phyloP scores from a whole-genome alignment of 2,888 invertebrate species.

The Biston betularia region DNA sequence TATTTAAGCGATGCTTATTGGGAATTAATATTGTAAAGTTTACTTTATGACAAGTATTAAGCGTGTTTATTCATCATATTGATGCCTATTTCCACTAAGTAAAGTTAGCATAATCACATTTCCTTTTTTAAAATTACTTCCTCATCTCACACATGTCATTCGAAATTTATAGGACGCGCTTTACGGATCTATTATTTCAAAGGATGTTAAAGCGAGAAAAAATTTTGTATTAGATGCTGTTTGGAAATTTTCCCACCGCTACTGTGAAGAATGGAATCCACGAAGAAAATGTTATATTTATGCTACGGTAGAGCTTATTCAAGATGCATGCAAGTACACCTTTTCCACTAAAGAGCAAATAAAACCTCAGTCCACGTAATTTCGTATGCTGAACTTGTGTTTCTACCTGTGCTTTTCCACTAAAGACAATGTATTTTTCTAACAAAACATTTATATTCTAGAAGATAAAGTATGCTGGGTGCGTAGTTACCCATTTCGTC shows the following conservation, averaged over 20 bases:
- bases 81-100: no score
- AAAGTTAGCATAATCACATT: no score
- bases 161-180: no score
- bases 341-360: slow-evolving; percentile 33
- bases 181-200: no score
- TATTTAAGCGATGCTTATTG: no score
- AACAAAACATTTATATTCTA: slow-evolving; percentile 23
- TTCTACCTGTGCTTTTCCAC: slow-evolving; percentile 36
- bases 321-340: slow-evolving; percentile 16
- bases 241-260: neutral
- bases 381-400: slow-evolving; percentile 36
- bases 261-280: neutral
- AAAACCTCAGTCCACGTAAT: slow-evolving; percentile 19
- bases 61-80: no score
- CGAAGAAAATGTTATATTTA: neutral
- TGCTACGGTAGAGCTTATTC: slow-evolving; percentile 9
- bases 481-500: slow-evolving; percentile 15
- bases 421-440: slow-evolving; percentile 41
- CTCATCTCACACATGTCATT: no score
- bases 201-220: no score
- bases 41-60: no score
- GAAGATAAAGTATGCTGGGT: slow-evolving; percentile 34
- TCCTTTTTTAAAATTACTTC: no score
- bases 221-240: neutral
- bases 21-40: no score